Evolutionary conservation across 2,888 invertebrate species (phyloP), one percentile per base, ranked within the genome.

Genomic region (Macrophya annulata): DNA sequence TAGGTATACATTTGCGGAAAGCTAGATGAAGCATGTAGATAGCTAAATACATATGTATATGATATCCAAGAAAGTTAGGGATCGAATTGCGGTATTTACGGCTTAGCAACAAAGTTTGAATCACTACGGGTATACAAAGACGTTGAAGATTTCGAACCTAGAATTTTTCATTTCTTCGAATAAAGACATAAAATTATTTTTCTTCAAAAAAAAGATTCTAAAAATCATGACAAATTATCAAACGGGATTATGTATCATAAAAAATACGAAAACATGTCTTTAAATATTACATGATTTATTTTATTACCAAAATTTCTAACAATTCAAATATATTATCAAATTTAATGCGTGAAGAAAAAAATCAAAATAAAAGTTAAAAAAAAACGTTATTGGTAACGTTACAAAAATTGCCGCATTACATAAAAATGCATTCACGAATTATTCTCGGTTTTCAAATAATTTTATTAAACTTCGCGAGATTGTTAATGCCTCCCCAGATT

Each of bases 241-340:
- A n/a, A 43, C 17, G 21, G 43, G 17, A n/a, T 40, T 40, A n/a
- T n/a, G 15, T 15, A 4, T 9, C 43, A 10, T 43, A 17, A 10
- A 43, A 12, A 74, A 74, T n/a, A 74, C 72, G 17, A n/a, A 17
- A 40, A 72, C 10, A 43, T 45, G 10, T 12, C 45, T 45, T 31
- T 12, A 45, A 4, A 74, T n/a, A 43, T 74, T 2, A 43, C 17
- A 21, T 17, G 51, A 43, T 15, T 25, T 55, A 15, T 77, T 77
- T 77, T 77, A 77, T 77, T 79, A 55, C 55, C 55, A n/a, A 79
- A 51, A 55, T 55, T 79, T 79, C 3, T 0, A 59, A 40, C 17
- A 9, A 25, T 37, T 48, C 6, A 77, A 55, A 21, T 25, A 5
- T 43, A 15, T 45, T 77, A 25, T 8, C 25, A 10, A 31, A n/a